These are phyloP conservation scores for Hyperoplus immaculatus DNA, from an alignment of 2,797 vertebrate genomes.

Conservation along the genomic window DNA sequence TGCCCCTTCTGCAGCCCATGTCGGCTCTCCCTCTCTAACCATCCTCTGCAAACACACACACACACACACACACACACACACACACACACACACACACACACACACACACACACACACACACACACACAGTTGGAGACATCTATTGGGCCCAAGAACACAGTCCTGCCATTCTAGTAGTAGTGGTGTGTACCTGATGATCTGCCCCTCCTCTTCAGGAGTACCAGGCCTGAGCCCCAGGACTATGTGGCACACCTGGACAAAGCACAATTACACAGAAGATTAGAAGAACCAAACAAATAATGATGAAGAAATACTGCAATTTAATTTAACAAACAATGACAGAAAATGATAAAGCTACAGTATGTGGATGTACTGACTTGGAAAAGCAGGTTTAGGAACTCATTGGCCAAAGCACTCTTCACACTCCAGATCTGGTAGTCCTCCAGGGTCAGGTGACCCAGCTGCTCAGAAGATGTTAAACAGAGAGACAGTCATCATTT, in stretches of 20 bases:
- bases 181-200: constrained; percentile 92
- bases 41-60: constrained; percentile 85
- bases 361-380: constrained; percentile 85
- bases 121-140: not conserved
- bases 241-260: constrained; percentile 94
- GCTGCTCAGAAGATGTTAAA: constrained; percentile 74
- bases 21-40: constrained; percentile 97
- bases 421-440: constrained; percentile 99
- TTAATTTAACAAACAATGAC: not conserved
- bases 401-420: constrained; percentile 96
- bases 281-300: not conserved
- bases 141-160: not conserved
- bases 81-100: not conserved
- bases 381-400: constrained; percentile 98
- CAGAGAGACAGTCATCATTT: constrained; percentile 5
- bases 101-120: not conserved
- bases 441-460: constrained; percentile 95
- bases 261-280: constrained; percentile 34
- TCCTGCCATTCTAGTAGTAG: not conserved
- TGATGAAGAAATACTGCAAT: not conserved
- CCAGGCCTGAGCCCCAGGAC: constrained; percentile 96
- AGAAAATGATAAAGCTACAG: not conserved
- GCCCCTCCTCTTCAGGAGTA: constrained; percentile 96
- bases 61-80: constrained; percentile 1
- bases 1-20: constrained; percentile 94